Base-by-base conservation (phyloP, 2,888 invertebrate species). In the Synanthedon andrenaeformis region DNA sequence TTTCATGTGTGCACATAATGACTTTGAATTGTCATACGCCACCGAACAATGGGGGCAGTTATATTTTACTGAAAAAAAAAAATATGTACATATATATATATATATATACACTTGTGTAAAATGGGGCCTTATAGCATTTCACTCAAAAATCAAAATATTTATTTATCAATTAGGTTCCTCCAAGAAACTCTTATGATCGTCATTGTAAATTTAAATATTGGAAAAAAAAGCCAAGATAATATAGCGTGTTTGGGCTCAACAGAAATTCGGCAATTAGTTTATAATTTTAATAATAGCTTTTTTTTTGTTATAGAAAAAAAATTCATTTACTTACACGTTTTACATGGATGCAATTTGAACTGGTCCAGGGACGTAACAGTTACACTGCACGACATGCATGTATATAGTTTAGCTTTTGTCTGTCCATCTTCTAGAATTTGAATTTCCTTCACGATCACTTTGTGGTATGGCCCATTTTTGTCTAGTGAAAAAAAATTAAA, bases 1-100 rank as follows among this genome's bases (percentile, higher is more conserved):
- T 65, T 90, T 90, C 84, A 90, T 89, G 62, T 92, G 92, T 1
- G 88, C 80, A 57, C 89, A 89, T 49, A 92, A 68, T 0, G 90
- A 91, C 62, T 90, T 90, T 0, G 88, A 73, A 56, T 81, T 89
- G 52, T 83, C 84, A 64, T 89, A 90, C 2, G 74, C 70, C 17
- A 83, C 82, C 12, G 83, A 75, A 65, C 90, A 90, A 12, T 84
- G 79, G 0, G 76, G 69, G 59, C 89, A 89, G 12, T 74, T 62
- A 58, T 85, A 89, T 59, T 78, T 79, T n/a, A 73, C 86, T 87
- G 74, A 60, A 76, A 82, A 59, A 56, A 6, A 53, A 41, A 11
- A 48, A n/a, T n/a, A n/a, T n/a, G n/a, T n/a, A 14, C 12, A 42
- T 1, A 10, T 12, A 42, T 12, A 17, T 14, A 17, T 17, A 49